Evolutionary conservation across 2,888 invertebrate species (phyloP), one percentile per base, ranked within the genome.

Genomic region (Agrotis ipsilon): DNA sequence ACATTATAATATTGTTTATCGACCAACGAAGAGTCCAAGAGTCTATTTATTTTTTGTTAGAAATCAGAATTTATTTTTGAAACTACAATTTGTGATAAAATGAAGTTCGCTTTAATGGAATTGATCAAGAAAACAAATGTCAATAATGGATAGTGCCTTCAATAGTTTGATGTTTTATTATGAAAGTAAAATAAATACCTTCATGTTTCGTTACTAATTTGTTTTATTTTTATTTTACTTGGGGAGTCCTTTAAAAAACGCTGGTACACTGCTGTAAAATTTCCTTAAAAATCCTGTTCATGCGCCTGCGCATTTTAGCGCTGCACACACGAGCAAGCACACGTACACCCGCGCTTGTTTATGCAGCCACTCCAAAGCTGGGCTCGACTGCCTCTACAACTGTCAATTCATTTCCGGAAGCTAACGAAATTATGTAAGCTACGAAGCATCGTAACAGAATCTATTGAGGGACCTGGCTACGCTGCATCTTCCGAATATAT

Each of bases 61-160:
- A 49, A 51, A 39, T 39, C 49, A 24, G 52, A 66, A 27, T 52
- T 58, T 59, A 59, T 63, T 68, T 78, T 68, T 51, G 7, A 52
- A 57, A 63, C 49, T 43, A 60, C 13, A 32, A 19, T 52, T 64
- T 70, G 77, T 78, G 77, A 80, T 80, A 74, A 59, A 46, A 57
- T 48, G 24, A 19, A 55, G 27, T 62, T 75, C 39, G 76, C 66
- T 68, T 65, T 64, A 79, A 24, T 51, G 14, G 45, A 66, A 57
- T 60, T 75, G 32, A 63, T 64, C n/a, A 61, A 63, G 18, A 64
- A 64, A 74, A 74, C 59, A 18, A 68, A 75, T 79, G 76, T 83
- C 82, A 84, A 81, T 82, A 74, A 73, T 43, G 14, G 21, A 70
- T 72, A 77, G 84, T 84, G 84, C 84, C 84, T 84, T 85, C 51